Percentiles rank a stretch among this genome's conserved stretches.
Evolutionary conservation across 2,797 vertebrate species (phyloP).

Genomic region (Margarornis squamiger): DNA sequence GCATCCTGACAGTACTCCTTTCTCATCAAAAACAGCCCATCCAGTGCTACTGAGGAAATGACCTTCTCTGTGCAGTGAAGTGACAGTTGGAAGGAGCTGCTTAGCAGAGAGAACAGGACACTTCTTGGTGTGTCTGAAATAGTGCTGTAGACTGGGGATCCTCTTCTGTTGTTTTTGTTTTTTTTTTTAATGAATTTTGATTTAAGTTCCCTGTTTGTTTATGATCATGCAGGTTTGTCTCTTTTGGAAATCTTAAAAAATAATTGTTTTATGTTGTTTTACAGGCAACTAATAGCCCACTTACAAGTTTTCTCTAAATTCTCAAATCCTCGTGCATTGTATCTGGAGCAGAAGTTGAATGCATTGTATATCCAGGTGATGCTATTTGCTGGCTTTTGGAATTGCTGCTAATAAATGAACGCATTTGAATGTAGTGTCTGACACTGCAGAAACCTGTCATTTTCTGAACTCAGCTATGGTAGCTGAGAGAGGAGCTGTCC

Average conservation of each 20-base stretch:
- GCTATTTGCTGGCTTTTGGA: neutral
- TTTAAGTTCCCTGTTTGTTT: neutral
- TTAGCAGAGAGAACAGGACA: neutral
- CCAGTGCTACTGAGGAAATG: neutral
- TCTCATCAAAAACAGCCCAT: neutral
- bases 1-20: neutral
- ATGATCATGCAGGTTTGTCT: neutral
- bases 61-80: neutral
- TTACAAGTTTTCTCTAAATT: conserved; percentile 94
- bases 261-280: conserved; percentile 10
- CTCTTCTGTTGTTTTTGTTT: neutral
- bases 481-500: neutral
- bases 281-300: conserved; percentile 89
- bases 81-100: neutral
- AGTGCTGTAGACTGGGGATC: neutral
- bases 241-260: neutral
- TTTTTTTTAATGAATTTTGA: neutral
- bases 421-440: neutral
- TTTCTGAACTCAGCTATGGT: neutral
- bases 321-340: conserved; percentile 90
- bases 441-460: neutral
- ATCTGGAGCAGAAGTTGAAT: conserved; percentile 86
- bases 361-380: conserved; percentile 91
- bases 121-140: neutral
- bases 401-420: neutral